phyloP scores from a whole-genome alignment of 2,888 invertebrate genomes.

The Scaptomyza polygonia region DNA sequence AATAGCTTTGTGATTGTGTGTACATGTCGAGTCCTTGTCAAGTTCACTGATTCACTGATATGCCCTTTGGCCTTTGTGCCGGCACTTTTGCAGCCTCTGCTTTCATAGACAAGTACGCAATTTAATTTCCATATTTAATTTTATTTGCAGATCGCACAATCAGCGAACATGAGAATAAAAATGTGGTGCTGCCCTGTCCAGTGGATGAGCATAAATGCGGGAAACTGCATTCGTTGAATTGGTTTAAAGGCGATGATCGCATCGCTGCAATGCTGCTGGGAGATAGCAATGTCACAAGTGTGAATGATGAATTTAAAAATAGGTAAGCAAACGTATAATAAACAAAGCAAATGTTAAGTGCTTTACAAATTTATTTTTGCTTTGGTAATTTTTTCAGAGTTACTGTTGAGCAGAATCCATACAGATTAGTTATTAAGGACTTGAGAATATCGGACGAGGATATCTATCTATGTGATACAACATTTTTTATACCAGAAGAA shows the following conservation, averaged over 20 bases:
- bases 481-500: constrained; percentile 90
- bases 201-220: constrained; percentile 89
- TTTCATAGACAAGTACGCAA: not conserved
- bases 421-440: constrained; percentile 83
- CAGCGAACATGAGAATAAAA: constrained; percentile 83
- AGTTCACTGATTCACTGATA: constrained; percentile 4
- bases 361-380: too few species aligned
- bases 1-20: constrained; percentile 38
- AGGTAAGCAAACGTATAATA: constrained; percentile 68
- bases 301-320: constrained; percentile 82
- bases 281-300: constrained; percentile 83
- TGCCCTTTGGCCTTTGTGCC: constrained; percentile 25
- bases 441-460: constrained; percentile 90
- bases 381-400: constrained; percentile 45
- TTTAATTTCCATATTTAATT: constrained; percentile 40
- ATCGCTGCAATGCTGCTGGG: constrained; percentile 84
- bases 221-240: constrained; percentile 91
- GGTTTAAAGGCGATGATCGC: constrained; percentile 88
- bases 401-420: constrained; percentile 73
- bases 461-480: constrained; percentile 91
- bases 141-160: constrained; percentile 81
- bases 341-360: not conserved
- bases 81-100: constrained; percentile 56
- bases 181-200: constrained; percentile 88
- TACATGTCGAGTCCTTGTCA: constrained; percentile 13